These are phyloP conservation scores for Saguinus midas DNA, from an alignment of 2,113 vertebrate species.

Conservation along the genomic window DNA sequence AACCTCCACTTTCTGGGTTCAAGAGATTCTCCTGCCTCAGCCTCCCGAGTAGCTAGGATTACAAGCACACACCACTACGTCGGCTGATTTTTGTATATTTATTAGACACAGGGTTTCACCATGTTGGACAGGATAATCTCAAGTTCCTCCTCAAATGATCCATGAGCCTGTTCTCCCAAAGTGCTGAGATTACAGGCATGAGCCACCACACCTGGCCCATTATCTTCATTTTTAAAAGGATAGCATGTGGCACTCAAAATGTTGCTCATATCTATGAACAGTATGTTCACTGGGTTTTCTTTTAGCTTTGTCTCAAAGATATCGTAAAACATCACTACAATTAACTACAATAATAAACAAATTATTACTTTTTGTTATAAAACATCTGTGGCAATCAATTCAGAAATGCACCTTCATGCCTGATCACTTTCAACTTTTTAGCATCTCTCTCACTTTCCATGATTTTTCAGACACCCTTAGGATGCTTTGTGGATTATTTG, in stretches of 20 bases:
- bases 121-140: too few relatives aligned
- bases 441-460: not conserved
- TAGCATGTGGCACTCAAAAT: not conserved
- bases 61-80: too few relatives aligned
- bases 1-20: too few relatives aligned
- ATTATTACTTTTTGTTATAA: slow-evolving; percentile 1
- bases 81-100: too few relatives aligned
- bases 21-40: too few relatives aligned
- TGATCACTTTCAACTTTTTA: not conserved
- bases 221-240: not conserved
- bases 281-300: not conserved
- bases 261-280: not conserved
- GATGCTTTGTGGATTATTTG: not conserved
- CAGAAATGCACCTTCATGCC: not conserved
- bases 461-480: not conserved
- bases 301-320: not conserved
- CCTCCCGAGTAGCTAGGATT: too few relatives aligned
- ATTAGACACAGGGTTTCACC: too few relatives aligned
- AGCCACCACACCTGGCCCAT: not conserved
- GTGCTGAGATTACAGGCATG: too few relatives aligned
- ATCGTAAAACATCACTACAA: not conserved
- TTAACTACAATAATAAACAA: not conserved
- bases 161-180: too few relatives aligned
- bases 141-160: too few relatives aligned
- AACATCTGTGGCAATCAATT: not conserved